Evolutionary conservation across 2,797 vertebrate species (phyloP), one percentile per base, ranked within the genome.

Genomic region (Coracias cyanogaster): DNA sequence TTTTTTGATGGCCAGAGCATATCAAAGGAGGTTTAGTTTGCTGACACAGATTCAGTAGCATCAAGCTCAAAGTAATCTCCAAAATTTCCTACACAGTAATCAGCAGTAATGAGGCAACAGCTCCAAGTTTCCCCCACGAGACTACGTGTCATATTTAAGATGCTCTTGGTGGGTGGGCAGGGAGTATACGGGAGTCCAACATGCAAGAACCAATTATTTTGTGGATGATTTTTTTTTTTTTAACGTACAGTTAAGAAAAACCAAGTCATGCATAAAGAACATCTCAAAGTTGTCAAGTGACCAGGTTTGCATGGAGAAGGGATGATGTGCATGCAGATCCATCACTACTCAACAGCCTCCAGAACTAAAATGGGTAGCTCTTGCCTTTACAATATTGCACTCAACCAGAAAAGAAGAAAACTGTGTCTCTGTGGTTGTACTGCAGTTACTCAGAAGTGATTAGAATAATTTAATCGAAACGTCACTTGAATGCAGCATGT

Each of bases 231-330:
- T 73, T 28, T 24, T 51, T 72, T 70, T 90, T 91, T 84, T 91
- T 69, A 58, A 93, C 35, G 55, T 35, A 76, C 18, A n/a, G 82
- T 96, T 94, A 90, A 95, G 54, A 81, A 93, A 91, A 86, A 49
- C 15, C 33, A 83, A 67, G 60, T 71, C 54, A 76, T 91, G 93
- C 89, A 91, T 0, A 80, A 43, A 85, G 12, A 90, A 43, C 58
- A 79, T 43, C 87, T 90, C 80, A 22, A 72, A 88, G 29, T 39
- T 82, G 87, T 31, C 54, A 33, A 52, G 79, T 83, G 79, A 86
- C 25, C 22, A 24, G 37, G 29, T 69, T 35, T 39, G 43, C 70
- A 67, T 0, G 5, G 35, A 79, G 49, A 81, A 86, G 70, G 45
- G 81, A 86, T 4, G 14, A 86, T 19, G 25, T 51, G 35, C 92